Base-by-base conservation (phyloP, 2,888 invertebrate genomes). In the Eretmocerus hayati region DNA sequence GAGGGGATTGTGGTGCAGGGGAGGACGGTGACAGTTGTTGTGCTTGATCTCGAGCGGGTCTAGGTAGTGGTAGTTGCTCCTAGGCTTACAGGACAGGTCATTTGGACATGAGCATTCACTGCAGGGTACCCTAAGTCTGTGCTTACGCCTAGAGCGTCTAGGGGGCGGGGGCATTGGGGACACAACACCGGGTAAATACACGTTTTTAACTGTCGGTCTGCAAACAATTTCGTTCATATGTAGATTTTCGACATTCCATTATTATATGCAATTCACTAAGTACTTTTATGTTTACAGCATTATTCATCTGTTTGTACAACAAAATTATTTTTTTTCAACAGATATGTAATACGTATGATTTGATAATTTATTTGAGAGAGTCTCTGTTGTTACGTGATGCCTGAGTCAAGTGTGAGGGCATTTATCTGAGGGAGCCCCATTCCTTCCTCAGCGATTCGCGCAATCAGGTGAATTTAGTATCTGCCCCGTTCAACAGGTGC, bases 181-280 rank as follows among this genome's bases (percentile, higher is more conserved):
- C 63, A 66, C 66, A 71, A 69, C 70, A 69, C 68, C 68, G 69
- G 71, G 69, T 69, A 69, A 67, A 64, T 65, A 68, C 64, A 71
- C 69, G 69, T 67, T 71, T 69, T 71, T 70, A 70, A 71, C 67
- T 69, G 69, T 68, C 67, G 70, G 68, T 70, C 71, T 71, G 71
- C 59, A 71, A 71, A 71, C 67, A 71, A 71, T 69, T 65, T 62
- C 64, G 22, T 66, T 59, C 61, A 62, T 65, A 62, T 63, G 61
- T 56, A 66, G 60, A 26, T 6, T 26, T 26, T 6, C 26, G 26
- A 6, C 56, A 58, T 56, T 59, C 53, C 55, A 59, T 55, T 50
- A 53, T 46, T 30, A 36, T 49, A 40, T 19, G 32, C 37, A 32
- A 42, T 35, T 39, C 23, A 35, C 11, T 32, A 9, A 21, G 18